Evolutionary conservation across 2,888 invertebrate genomes (phyloP).

Genomic region (Onthophagus sagittarius): DNA sequence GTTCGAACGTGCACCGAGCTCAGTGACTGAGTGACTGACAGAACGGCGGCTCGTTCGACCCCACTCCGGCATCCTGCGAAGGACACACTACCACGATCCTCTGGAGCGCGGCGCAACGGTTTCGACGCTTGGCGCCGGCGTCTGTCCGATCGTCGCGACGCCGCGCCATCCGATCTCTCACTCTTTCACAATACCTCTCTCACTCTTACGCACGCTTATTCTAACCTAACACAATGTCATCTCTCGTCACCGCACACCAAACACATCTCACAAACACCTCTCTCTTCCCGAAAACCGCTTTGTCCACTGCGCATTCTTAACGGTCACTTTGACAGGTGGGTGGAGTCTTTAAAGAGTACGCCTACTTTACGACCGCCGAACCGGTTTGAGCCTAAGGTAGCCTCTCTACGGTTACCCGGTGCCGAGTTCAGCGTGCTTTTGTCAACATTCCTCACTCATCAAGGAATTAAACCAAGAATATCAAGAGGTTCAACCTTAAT

Average conservation of each 20-base stretch:
- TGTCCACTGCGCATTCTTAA: constrained; percentile 45
- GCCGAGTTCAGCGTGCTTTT: constrained; percentile 37
- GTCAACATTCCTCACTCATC: constrained; percentile 6
- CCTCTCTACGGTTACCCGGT: constrained; percentile 42
- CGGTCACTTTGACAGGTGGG: constrained; percentile 50
- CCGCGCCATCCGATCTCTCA: constrained; percentile 22
- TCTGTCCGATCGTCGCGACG: constrained; percentile 28
- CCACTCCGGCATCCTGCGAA: constrained; percentile 32
- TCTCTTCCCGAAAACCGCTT: constrained; percentile 29
- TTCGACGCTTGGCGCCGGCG: constrained; percentile 48
- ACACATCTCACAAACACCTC: constrained; percentile 40
- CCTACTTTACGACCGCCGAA: constrained; percentile 41
- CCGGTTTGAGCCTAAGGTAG: constrained; percentile 37
- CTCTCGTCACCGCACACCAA: constrained; percentile 47
- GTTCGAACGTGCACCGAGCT: constrained; percentile 43
- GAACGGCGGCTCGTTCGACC: constrained; percentile 30
- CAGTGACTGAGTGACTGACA: constrained; percentile 52
- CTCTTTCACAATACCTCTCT: constrained; percentile 25
- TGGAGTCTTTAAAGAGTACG: constrained; percentile 33
- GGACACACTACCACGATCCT: constrained; percentile 24
- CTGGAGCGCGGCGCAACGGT: constrained; percentile 41
- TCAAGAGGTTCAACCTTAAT: not conserved
- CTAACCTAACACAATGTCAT: constrained; percentile 41
- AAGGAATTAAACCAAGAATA: not conserved
- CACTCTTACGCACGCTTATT: constrained; percentile 28